Percentiles rank a stretch among this genome's conserved stretches.
Evolutionary conservation across 2,113 vertebrate species (phyloP).

Genomic region (Micromys minutus): DNA sequence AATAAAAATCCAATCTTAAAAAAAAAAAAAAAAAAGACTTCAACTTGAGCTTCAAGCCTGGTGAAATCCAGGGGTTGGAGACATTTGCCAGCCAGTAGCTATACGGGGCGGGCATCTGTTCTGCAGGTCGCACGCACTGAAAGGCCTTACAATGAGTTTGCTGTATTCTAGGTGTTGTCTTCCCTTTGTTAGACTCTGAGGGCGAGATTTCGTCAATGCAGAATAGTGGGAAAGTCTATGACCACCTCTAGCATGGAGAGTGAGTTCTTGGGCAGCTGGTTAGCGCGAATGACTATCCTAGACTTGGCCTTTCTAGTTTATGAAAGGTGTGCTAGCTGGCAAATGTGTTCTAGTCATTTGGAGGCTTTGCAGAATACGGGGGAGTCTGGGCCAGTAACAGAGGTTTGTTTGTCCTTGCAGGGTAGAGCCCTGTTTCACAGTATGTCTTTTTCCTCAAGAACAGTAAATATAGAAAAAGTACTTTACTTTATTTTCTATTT

Average conservation of each 20-base stretch:
- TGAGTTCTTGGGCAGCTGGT: not conserved
- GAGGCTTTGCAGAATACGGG: not conserved
- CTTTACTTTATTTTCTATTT: not conserved
- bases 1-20: not conserved
- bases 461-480: not conserved
- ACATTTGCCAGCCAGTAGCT: constrained; percentile 1
- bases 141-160: not conserved
- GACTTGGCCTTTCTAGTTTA: not conserved
- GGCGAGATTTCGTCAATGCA: not conserved
- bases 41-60: not conserved
- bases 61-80: not conserved
- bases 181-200: constrained; percentile 5
- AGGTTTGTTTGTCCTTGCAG: not conserved
- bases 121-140: not conserved
- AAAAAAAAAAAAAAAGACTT: too few species aligned
- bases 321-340: not conserved
- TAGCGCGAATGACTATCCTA: not conserved
- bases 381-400: not conserved
- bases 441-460: not conserved
- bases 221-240: not conserved
- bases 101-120: not conserved
- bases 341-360: not conserved
- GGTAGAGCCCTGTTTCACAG: not conserved
- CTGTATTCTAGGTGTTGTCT: not conserved
- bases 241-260: not conserved